Base-by-base conservation (phyloP, 2,888 invertebrate genomes). In the Apotomis turbidana region DNA sequence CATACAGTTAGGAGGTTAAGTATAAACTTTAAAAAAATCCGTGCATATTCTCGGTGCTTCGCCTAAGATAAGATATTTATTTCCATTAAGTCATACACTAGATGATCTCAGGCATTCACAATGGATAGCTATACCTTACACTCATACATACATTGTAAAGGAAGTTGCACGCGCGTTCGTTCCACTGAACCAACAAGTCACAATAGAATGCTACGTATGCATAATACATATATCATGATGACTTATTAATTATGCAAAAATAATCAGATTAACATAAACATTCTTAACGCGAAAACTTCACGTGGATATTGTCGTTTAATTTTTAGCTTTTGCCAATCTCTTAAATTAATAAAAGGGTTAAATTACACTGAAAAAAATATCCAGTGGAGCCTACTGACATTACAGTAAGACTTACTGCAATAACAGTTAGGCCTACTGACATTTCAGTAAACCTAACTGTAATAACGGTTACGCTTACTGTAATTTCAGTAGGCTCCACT, bases 81-180 rank as follows among this genome's bases (percentile, higher is more conserved):
- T 49, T 41, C 9, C 5, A 49, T 9, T 10, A 49, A 49, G 9
- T 49, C 49, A 49, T 49, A 51, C 49, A 62, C 6, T n/a, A 27
- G 38, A 12, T 57, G 27, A 27, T 66, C 27, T 66, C 46, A 46
- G 27, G 27, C 55, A 46, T 36, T 8, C 46, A 59, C 55, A 44
- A 27, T 64, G 9, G 55, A 57, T 57, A 66, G 44, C 27, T 46
- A 55, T 27, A 8, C 46, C 6, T 49, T 6, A 44, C 15, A 55
- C n/a, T 13, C 12, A 13, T 44, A 61, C 8, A 10, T 63, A 63
- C 44, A 70, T 41, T 70, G 41, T 52, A 52, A 61, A 59, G 51
- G 49, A 58, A 63, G 63, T 63, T 70, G 63, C 70, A 70, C 70
- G 64, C 64, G 70, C 44, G 52, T 64, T 41, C 46, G 13, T 3